phyloP scores from a whole-genome alignment of 2,113 vertebrate species.

The Stigmatopora argus region DNA sequence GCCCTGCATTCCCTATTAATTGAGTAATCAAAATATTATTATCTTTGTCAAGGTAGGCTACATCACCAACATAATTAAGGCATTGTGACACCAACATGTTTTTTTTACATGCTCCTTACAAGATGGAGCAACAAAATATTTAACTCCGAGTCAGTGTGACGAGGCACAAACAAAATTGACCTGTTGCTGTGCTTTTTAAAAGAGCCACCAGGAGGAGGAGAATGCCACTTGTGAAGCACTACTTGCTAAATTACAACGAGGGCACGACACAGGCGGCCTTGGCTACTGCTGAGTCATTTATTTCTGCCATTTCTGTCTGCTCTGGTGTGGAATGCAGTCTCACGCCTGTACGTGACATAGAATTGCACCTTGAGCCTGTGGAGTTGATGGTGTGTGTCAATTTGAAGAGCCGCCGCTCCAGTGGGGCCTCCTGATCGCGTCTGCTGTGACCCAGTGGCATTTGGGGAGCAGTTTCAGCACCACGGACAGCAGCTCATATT shows the following conservation, averaged over 20 bases:
- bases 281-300: not conserved
- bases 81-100: no score
- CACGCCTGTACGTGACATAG: not conserved
- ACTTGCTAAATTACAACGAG: slow-evolving; percentile 11
- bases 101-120: not conserved
- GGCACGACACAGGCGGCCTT: not conserved
- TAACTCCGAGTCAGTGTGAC: not conserved
- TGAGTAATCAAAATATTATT: no score
- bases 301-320: not conserved
- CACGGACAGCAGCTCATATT: slow-evolving; percentile 67
- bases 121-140: not conserved
- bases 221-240: slow-evolving; percentile 13
- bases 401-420: not conserved
- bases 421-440: not conserved
- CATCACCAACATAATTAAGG: no score
- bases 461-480: slow-evolving; percentile 65
- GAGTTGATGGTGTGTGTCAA: not conserved
- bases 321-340: not conserved
- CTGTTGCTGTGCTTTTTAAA: slow-evolving; percentile 32
- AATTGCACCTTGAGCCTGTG: not conserved
- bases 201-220: slow-evolving; percentile 55
- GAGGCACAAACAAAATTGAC: not conserved
- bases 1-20: no score
- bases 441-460: not conserved
- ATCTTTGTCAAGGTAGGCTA: no score